Base-by-base conservation (phyloP, 2,797 vertebrate genomes). In the Acridotheres tristis region DNA sequence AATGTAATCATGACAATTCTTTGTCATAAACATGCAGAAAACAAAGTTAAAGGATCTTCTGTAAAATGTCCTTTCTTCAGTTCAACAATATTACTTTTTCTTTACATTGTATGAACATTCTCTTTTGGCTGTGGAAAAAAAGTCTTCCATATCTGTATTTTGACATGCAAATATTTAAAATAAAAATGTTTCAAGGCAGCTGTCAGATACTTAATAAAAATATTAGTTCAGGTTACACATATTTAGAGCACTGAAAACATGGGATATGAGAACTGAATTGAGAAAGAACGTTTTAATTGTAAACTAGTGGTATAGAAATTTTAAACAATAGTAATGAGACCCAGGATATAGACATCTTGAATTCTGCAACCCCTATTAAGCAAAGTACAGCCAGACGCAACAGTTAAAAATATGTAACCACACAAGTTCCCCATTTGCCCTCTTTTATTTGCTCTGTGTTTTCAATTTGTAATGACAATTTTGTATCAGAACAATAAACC, bases 401-500 rank as follows among this genome's bases (percentile, higher is more conserved):
- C 94, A 93, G 91, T 97, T 97, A 92, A 95, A 97, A 93, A 96
- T 95, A 96, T 61, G 66, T 93, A 95, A 89, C 91, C 82, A 94
- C 96, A 96, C 90, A 91, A 96, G 96, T 93, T 96, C 88, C 78
- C 94, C 85, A 96, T 96, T 96, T 97, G 93, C 96, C 91, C 75
- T 86, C 90, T 95, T 97, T 96, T 96, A 96, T 97, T 97, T 95
- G 96, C 81, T 85, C 93, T 83, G 75, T 96, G 94, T 95, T 94
- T 96, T 95, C 93, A 97, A 97, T 96, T 95, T 97, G 96, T 93
- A 95, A 94, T 97, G 95, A 97, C 91, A 96, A 96, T 97, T 96
- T 95, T 94, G 85, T 92, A 96, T 97, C 94, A 96, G 94, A 96
- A 96, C 96, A 97, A 96, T 96, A 95, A 97, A 92, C 94, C 76